phyloP scores from a whole-genome alignment of 2,888 invertebrate genomes.

The Tetanocera ferruginea region DNA sequence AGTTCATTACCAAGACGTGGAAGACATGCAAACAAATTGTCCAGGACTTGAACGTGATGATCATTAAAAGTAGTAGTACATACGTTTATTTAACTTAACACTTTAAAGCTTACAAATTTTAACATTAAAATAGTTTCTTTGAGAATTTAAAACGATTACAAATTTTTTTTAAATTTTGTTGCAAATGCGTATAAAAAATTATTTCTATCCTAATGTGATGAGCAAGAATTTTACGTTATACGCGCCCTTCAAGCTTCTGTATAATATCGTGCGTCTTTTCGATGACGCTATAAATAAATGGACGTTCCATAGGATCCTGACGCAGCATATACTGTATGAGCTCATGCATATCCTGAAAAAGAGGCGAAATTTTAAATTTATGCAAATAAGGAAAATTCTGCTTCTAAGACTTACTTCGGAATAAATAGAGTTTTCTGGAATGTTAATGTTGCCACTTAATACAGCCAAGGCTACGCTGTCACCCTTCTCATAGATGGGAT shows the following conservation, averaged over 20 bases:
- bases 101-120: constrained; percentile 7
- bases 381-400: not conserved
- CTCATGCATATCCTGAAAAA: constrained; percentile 76
- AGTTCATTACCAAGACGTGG: constrained; percentile 75
- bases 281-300: constrained; percentile 81
- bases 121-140: not conserved
- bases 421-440: constrained; percentile 79
- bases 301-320: constrained; percentile 82
- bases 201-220: not conserved
- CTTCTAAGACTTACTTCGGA: constrained; percentile 66
- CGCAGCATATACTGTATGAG: constrained; percentile 79
- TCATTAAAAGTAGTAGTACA: constrained; percentile 71
- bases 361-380: constrained; percentile 13
- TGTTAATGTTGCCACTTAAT: constrained; percentile 79
- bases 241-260: constrained; percentile 73
- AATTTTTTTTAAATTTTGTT: constrained; percentile 1
- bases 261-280: constrained; percentile 74
- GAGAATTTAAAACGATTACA: not conserved
- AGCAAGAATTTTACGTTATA: constrained; percentile 57
- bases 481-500: constrained; percentile 85
- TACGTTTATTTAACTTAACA: constrained; percentile 14
- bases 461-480: constrained; percentile 90
- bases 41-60: constrained; percentile 77
- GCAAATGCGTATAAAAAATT: constrained; percentile 11
- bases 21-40: constrained; percentile 76